A percentile compares a stretch with the other conserved stretches of the same genome.
Evolutionary conservation across 2,888 invertebrate genomes (phyloP).

Genomic region (Amphiduros pacificus): DNA sequence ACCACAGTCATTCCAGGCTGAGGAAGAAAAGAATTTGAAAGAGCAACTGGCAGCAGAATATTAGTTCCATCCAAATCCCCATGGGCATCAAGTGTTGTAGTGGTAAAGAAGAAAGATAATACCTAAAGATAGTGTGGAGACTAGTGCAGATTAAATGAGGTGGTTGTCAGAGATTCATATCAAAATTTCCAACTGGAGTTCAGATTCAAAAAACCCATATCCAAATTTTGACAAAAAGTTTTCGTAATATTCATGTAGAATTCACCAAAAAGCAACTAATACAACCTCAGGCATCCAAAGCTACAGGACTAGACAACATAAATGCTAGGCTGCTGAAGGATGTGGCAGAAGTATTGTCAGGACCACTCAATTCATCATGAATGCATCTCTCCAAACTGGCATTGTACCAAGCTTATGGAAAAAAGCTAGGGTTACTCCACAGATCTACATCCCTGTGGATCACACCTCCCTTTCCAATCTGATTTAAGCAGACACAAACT

Average conservation of each 20-base stretch:
- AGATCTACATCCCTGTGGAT: too few relatives aligned
- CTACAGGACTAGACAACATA: background rate
- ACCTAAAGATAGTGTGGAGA: slow-evolving; percentile 24
- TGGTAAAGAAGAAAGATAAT: slow-evolving; percentile 26
- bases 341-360: too few relatives aligned
- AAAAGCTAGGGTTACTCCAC: too few relatives aligned
- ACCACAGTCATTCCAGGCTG: too few relatives aligned
- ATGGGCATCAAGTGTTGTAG: slow-evolving; percentile 12
- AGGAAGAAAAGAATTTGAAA: background rate
- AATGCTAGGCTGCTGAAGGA: background rate
- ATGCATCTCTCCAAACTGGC: background rate
- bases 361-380: too few relatives aligned
- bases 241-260: background rate
- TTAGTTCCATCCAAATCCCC: background rate
- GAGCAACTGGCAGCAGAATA: background rate
- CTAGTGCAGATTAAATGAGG: slow-evolving; percentile 25
- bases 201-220: background rate
- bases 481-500: too few relatives aligned
- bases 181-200: background rate
- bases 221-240: background rate
- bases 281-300: background rate
- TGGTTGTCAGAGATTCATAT: slow-evolving; percentile 25
- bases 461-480: too few relatives aligned
- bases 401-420: too few relatives aligned
- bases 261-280: background rate